Evolutionary conservation across 2,113 vertebrate genomes (phyloP).

Genomic region (Colaptes auratus): DNA sequence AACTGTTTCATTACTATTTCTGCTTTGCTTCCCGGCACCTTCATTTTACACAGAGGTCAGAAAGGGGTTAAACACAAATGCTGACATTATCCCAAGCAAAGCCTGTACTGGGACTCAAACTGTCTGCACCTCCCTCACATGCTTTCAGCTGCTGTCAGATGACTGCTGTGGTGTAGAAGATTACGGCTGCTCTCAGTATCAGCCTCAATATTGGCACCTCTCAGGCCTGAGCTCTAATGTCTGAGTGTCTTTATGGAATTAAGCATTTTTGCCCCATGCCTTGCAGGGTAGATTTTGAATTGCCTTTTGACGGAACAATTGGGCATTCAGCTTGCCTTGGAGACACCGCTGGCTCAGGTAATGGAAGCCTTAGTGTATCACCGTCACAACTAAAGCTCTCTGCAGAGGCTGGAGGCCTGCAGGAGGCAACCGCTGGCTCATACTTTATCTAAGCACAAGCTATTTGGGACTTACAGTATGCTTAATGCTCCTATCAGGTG

Average conservation of each 20-base stretch:
- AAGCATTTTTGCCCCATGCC: background rate
- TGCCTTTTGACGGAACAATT: background rate
- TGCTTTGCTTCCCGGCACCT: conserved; percentile 47
- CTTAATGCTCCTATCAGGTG: background rate
- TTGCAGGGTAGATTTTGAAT: background rate
- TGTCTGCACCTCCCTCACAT: background rate
- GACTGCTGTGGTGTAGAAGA: background rate
- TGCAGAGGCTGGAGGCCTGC: background rate
- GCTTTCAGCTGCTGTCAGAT: background rate
- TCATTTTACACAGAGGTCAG: conserved; percentile 15
- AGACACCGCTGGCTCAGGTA: background rate
- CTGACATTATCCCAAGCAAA: background rate
- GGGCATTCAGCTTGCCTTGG: background rate
- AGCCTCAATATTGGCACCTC: background rate
- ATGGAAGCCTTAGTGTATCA: background rate
- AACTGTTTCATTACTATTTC: conserved; percentile 43
- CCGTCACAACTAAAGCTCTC: background rate
- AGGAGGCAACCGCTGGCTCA: background rate
- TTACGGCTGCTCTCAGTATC: background rate
- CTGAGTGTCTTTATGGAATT: background rate
- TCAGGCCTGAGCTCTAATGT: background rate
- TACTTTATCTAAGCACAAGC: background rate
- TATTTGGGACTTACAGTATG: background rate
- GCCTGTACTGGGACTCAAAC: background rate
- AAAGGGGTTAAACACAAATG: conserved; percentile 10